phyloP scores from a whole-genome alignment of 2,797 vertebrate genomes.

The Valencia hispanica region DNA sequence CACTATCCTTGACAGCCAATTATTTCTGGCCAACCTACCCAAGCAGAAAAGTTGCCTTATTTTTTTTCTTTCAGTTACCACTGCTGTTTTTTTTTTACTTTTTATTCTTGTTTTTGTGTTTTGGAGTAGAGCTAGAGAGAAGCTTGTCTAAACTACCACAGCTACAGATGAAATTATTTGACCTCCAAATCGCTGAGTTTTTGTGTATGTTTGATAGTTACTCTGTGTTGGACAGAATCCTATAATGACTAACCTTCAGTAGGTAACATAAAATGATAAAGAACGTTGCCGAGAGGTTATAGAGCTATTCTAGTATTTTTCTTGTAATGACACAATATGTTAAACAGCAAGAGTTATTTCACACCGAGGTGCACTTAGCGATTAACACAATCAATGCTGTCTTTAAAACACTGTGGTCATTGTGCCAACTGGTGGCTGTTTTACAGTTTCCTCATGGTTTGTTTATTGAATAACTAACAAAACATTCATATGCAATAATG shows the following conservation, averaged over 20 bases:
- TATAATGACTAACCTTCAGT: conserved; percentile 17
- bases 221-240: conserved; percentile 21
- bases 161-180: conserved; percentile 50
- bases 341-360: conserved; percentile 46
- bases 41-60: conserved; percentile 66
- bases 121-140: conserved; percentile 50
- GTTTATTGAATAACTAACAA: conserved; percentile 41
- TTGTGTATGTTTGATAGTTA: conserved; percentile 10
- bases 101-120: conserved; percentile 60
- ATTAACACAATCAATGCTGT: conserved; percentile 46
- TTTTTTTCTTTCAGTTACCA: conserved; percentile 32
- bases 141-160: conserved; percentile 42
- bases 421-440: conserved; percentile 57
- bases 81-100: conserved; percentile 35
- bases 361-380: conserved; percentile 34
- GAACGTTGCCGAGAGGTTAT: conserved; percentile 23
- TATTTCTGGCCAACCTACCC: conserved; percentile 81
- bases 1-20: conserved; percentile 79
- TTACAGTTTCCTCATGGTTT: conserved; percentile 33
- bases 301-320: background rate
- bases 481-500: background rate
- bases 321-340: conserved; percentile 26
- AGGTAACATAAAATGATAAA: conserved; percentile 16
- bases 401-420: conserved; percentile 61
- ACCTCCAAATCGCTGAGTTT: conserved; percentile 40